phyloP scores from a whole-genome alignment of 2,113 vertebrate species.

The Rhinolophus sinicus region DNA sequence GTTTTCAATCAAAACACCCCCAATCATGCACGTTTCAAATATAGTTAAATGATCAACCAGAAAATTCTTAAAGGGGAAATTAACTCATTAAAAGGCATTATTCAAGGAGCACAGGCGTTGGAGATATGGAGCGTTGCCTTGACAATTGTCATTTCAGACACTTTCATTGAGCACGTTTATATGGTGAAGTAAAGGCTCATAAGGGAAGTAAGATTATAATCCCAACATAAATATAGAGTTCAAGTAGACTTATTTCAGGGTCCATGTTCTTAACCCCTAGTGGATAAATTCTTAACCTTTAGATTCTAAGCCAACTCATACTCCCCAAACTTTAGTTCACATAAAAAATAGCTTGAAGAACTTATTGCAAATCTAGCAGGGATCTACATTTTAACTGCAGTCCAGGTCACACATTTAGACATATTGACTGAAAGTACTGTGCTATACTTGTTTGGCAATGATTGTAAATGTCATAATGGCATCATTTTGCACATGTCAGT shows the following conservation, averaged over 20 bases:
- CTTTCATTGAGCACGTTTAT: not conserved
- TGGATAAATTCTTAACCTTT: not conserved
- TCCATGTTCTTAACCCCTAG: not conserved
- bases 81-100: not conserved
- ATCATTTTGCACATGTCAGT: not conserved
- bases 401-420: not conserved
- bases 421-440: not conserved
- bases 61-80: not conserved
- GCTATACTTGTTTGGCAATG: not conserved
- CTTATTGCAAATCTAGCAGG: not conserved
- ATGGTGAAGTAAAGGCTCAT: not conserved
- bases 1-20: not conserved
- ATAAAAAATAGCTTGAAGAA: not conserved
- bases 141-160: not conserved
- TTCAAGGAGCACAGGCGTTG: not conserved
- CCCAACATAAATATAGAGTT: not conserved
- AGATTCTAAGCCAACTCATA: not conserved
- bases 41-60: not conserved
- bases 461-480: not conserved
- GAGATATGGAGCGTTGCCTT: not conserved
- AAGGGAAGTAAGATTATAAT: not conserved
- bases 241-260: not conserved
- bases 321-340: not conserved
- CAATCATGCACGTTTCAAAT: not conserved
- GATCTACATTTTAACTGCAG: not conserved